Conservation (phyloP, 2,888 invertebrate species). For the Eueremaeus valkanovi region DNA sequence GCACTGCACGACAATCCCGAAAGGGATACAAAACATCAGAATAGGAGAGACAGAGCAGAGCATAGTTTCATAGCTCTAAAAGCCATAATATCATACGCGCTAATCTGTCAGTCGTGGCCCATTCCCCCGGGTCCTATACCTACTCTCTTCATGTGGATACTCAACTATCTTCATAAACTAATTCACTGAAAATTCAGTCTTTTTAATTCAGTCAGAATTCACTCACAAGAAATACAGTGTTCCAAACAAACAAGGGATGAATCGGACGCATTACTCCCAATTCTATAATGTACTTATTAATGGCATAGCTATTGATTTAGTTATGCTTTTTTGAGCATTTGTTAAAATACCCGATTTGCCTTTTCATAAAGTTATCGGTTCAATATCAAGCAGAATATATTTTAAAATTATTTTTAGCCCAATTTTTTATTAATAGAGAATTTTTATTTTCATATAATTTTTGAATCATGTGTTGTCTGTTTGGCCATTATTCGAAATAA, state of each 20-base stretch:
- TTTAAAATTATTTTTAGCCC: too few species aligned
- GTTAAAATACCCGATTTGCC: too few species aligned
- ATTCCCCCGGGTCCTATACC: conserved; percentile 35
- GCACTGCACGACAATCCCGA: conserved; percentile 24
- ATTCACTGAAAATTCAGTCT: conserved; percentile 21
- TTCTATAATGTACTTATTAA: too few species aligned
- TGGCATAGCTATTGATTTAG: too few species aligned
- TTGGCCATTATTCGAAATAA: too few species aligned
- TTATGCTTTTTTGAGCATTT: too few species aligned
- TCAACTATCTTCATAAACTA: conserved; percentile 27
- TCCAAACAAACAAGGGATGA: not conserved
- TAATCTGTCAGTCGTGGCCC: conserved; percentile 35
- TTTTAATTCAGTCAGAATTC: not conserved
- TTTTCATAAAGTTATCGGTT: too few species aligned
- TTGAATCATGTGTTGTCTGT: too few species aligned
- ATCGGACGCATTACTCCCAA: too few species aligned
- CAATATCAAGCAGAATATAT: too few species aligned
- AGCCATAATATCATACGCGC: conserved; percentile 22
- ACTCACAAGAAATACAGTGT: not conserved
- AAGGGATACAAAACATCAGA: conserved; percentile 31
- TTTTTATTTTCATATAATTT: too few species aligned
- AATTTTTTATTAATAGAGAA: too few species aligned
- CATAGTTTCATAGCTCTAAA: conserved; percentile 33
- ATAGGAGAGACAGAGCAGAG: conserved; percentile 10
- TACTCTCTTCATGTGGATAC: conserved; percentile 4